Base-by-base conservation (phyloP, 1,140 invertebrate species). In the Mylabris phalerata region DNA sequence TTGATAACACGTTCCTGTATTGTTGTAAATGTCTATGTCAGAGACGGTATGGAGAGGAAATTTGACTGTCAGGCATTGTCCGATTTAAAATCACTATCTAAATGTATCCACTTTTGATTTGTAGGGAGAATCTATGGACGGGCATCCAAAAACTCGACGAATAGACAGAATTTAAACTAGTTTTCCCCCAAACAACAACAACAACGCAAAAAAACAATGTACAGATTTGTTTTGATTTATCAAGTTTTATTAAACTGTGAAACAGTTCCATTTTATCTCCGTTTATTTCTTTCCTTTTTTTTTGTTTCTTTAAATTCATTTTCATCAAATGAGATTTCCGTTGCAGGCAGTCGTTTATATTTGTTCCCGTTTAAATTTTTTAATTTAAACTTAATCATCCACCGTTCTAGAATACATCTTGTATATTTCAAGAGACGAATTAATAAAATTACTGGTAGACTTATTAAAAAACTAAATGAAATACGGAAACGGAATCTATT, bases 1-100 rank as follows among this genome's bases (percentile, higher is more conserved):
- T 4, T 32, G 4, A 32, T 32, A 32, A 5, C 4, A 7, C 4
- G 32, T 7, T 32, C 7, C 32, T 27, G 47, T 45, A 51, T 47
- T 47, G 43, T 55, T 41, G 26, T 57, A 41, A 45, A 50, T 50
- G 56, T 50, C 56, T 26, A 42, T 48, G 55, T 57, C 55, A 57
- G 40, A 41, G 27, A 44, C 25, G 25, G 11, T 24, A 57, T 57
- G 50, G 49, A 57, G 56, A 57, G 56, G 56, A 57, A 57, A 57
- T 57, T 57, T 57, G 49, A 57, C 56, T 57, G 56, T 57, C 56
- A 57, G 26, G 38, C 9, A 24, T 24, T 50, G 52, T 55, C 48
- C 52, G 52, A 47, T 55, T 55, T 55, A 47, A 47, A 55, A 55
- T 55, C 45, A 55, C 52, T 38, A 54, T 54, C 48, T n/a, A 32